phyloP scores from a whole-genome alignment of 2,797 vertebrate genomes.

The Petrocephalus schoutedeni region DNA sequence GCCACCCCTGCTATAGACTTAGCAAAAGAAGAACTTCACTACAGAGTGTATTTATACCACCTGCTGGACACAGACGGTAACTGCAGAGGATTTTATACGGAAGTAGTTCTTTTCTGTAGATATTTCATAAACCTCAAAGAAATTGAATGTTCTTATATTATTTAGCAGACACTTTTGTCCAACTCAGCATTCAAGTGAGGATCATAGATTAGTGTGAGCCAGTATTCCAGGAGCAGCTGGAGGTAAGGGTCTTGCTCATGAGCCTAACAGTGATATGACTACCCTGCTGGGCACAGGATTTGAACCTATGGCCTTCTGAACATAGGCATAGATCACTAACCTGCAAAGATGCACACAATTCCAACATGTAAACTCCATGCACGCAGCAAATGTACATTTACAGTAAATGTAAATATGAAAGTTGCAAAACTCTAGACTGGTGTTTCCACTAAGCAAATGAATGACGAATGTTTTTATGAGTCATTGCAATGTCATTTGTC shows the following conservation, averaged over 20 bases:
- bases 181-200: background rate
- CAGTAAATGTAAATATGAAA: background rate
- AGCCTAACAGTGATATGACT: background rate
- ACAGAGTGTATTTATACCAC: background rate
- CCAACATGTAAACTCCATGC: background rate
- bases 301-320: background rate
- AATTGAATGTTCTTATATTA: background rate
- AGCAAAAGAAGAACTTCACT: background rate
- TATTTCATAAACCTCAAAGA: background rate
- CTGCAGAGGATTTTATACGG: background rate
- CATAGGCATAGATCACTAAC: background rate
- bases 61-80: background rate
- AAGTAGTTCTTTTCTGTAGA: background rate
- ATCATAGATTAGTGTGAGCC: background rate
- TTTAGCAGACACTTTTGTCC: background rate
- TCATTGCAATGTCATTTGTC: constrained; percentile 1
- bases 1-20: background rate
- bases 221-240: background rate
- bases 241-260: background rate
- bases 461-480: background rate
- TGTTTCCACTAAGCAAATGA: background rate
- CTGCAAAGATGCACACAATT: background rate
- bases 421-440: background rate
- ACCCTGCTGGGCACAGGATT: background rate
- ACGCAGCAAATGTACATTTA: background rate